These are phyloP conservation scores for Euzophera pinguis DNA, from an alignment of 2,888 invertebrate species.

Conservation along the genomic window DNA sequence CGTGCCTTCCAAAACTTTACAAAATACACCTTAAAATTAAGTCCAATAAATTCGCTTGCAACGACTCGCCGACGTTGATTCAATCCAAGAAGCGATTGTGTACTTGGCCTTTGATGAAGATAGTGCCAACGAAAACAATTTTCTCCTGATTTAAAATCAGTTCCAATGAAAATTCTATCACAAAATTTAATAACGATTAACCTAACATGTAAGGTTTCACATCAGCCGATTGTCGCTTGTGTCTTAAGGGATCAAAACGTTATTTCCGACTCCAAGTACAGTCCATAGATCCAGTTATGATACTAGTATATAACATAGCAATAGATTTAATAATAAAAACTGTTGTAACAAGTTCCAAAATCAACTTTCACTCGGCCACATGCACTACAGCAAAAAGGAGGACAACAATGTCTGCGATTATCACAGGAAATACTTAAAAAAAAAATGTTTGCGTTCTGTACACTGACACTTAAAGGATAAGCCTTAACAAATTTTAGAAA, in stretches of 20 bases:
- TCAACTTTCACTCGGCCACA: conserved; percentile 17
- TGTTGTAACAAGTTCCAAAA: conserved; percentile 18
- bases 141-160: no score
- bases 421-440: conserved; percentile 52
- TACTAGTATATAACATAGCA: conserved; percentile 24
- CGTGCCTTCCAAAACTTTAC: conserved; percentile 17
- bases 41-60: conserved; percentile 3
- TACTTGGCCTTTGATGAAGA: background rate
- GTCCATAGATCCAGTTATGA: conserved; percentile 9
- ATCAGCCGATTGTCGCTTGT: no score
- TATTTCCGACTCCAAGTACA: background rate
- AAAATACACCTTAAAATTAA: background rate
- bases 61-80: background rate
- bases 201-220: no score
- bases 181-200: background rate
- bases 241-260: no score
- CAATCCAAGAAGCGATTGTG: background rate
- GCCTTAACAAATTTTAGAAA: conserved; percentile 45
- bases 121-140: no score
- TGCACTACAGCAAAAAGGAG: conserved; percentile 23
- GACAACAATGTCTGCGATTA: conserved; percentile 45
- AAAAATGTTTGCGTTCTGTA: conserved; percentile 27
- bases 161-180: background rate
- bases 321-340: conserved; percentile 28
- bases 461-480: conserved; percentile 24